These are phyloP conservation scores for Propithecus coquereli DNA, from an alignment of 2,113 vertebrate species.

Conservation along the genomic window DNA sequence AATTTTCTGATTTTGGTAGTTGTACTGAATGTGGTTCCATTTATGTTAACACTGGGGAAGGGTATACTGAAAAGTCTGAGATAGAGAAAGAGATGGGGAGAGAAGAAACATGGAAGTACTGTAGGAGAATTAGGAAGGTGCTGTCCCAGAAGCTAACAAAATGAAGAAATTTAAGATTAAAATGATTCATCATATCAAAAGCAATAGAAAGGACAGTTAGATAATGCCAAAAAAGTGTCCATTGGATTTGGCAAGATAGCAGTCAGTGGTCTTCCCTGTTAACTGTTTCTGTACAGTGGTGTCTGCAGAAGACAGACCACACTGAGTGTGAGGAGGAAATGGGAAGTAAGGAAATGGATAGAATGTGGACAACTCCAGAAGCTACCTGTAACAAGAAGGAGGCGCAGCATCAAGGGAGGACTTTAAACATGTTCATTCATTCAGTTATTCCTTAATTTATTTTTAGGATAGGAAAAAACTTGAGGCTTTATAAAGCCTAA, in stretches of 20 bases:
- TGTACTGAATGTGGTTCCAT: background rate
- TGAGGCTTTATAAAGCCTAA: background rate
- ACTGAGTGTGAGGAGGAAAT: background rate
- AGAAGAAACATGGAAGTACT: background rate
- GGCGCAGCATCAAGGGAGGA: background rate
- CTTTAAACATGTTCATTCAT: background rate
- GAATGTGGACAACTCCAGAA: background rate
- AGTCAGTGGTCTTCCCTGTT: background rate
- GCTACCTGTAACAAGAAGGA: background rate
- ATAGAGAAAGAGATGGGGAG: background rate
- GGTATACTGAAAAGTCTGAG: background rate
- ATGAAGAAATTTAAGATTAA: background rate
- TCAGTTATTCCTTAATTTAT: background rate
- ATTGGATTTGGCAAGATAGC: background rate
- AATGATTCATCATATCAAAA: background rate
- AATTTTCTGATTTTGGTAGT: conserved; percentile 22
- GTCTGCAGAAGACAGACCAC: background rate
- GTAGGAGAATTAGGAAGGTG: background rate
- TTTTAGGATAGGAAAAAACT: background rate
- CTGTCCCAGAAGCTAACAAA: background rate
- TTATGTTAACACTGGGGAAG: background rate
- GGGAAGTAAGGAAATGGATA: background rate
- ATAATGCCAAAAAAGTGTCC: background rate
- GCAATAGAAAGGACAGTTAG: background rate
- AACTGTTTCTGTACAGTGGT: background rate